phyloP scores from a whole-genome alignment of 2,797 vertebrate species.

The Botia almorhae region DNA sequence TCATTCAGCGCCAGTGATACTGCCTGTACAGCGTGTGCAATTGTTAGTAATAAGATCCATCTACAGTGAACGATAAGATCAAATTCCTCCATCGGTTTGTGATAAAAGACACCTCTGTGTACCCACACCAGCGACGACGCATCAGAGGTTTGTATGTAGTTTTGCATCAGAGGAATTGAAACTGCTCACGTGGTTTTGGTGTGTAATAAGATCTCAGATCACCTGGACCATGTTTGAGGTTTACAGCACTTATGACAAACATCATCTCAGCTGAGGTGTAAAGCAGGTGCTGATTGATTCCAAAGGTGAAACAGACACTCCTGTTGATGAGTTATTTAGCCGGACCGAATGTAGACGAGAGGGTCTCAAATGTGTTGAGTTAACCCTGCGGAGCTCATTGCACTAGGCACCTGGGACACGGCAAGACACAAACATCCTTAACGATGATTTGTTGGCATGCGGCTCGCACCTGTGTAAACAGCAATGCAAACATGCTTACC shows the following conservation, averaged over 20 bases:
- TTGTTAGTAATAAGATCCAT: conserved; percentile 50
- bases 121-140: conserved; percentile 26
- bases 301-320: conserved; percentile 65
- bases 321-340: conserved; percentile 71
- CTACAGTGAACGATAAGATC: conserved; percentile 36
- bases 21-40: conserved; percentile 18
- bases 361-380: conserved; percentile 37
- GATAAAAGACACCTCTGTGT: conserved; percentile 54
- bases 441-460: background rate
- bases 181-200: conserved; percentile 41
- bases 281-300: conserved; percentile 71
- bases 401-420: conserved; percentile 31
- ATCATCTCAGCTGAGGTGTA: conserved; percentile 47
- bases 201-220: conserved; percentile 59
- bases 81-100: conserved; percentile 51
- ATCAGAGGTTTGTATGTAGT: conserved; percentile 40
- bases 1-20: conserved; percentile 16
- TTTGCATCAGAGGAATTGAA: conserved; percentile 45
- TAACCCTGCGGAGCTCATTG: conserved; percentile 24
- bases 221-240: conserved; percentile 56
- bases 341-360: conserved; percentile 41
- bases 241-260: conserved; percentile 49
- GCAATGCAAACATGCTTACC: conserved; percentile 35
- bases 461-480: conserved; percentile 28
- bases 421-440: conserved; percentile 31